These are phyloP conservation scores for Psittacula cyanocephala DNA, from an alignment of 2,113 vertebrate genomes.

Conservation along the genomic window DNA sequence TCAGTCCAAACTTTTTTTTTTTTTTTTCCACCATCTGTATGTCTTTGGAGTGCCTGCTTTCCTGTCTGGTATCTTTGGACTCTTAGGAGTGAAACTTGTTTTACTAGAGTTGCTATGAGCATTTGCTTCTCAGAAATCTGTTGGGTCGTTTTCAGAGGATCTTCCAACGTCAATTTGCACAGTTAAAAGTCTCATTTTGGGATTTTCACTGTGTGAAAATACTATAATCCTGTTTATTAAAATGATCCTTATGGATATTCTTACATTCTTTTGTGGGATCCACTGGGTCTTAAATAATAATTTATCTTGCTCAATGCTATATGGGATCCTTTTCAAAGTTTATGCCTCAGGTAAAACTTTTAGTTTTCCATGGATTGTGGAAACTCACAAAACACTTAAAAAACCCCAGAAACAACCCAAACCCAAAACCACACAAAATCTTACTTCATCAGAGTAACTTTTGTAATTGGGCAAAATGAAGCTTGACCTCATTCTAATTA, in stretches of 20 bases:
- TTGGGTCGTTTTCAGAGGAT: background rate
- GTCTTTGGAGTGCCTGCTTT: background rate
- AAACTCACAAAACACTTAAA: background rate
- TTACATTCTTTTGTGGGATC: background rate
- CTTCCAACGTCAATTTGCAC: background rate
- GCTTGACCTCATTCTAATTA: background rate
- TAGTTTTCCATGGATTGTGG: background rate
- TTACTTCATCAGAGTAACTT: background rate
- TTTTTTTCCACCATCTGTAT: background rate
- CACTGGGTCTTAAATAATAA: background rate
- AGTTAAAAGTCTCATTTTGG: background rate
- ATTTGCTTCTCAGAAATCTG: background rate
- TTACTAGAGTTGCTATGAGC: background rate
- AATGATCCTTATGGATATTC: background rate
- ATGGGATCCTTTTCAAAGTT: background rate
- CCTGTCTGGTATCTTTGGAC: background rate
- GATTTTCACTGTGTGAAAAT: background rate
- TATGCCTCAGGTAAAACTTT: background rate
- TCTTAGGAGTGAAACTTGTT: background rate
- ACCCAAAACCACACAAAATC: too few species aligned
- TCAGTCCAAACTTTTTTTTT: background rate
- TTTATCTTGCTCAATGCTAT: background rate
- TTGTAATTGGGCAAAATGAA: background rate
- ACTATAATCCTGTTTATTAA: background rate
- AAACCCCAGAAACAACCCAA: background rate